Evolutionary conservation across 2,797 vertebrate species (phyloP), one percentile per base, ranked within the genome.

Genomic region (Lindbergichthys nudifrons): DNA sequence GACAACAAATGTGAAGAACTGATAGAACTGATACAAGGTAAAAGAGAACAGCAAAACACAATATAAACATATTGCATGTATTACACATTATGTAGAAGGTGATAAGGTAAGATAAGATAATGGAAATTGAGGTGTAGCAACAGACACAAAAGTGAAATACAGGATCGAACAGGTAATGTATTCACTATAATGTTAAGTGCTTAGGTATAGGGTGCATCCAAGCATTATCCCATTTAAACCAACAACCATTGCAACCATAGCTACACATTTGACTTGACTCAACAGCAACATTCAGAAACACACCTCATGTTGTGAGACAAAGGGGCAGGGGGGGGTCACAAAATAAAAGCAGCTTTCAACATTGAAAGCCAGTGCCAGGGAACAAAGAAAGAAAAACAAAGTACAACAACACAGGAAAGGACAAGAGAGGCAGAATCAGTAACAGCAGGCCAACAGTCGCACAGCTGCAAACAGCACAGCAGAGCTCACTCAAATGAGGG

Each of bases 381-480:
- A 63, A 70, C 19, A 73, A 69, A 56, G 10, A 51, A 64, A 58
- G 32, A 36, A 36, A 36, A 7, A 58, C 6, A 60, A 66, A 65
- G 50, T 11, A 16, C 14, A 70, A 65, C 32, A 70, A 43, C 30
- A 61, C 18, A 79, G 51, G 47, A 54, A 53, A 56, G 46, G 51
- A 71, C 51, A 4, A 46, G 39, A 23, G 50, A 54, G 21, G 62
- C 47, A 59, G 65, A 62, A 43, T 15, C 51, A 43, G 65, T 42
- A 75, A 53, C 65, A 80, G 70, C 67, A 48, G 42, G 52, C 18
- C n/a, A 47, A 50, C 51, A 54, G 57, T 16, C 45, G 51, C 61
- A 70, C 64, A 79, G 77, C 81, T 66, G 58, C 68, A 63, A 43
- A 70, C 69, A 61, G 23, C 46, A n/a, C 65, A 68, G 71, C 50